Percentiles rank a stretch among this genome's conserved stretches.
Evolutionary conservation across 2,113 vertebrate species (phyloP).

Genomic region (Notothenia rossii): DNA sequence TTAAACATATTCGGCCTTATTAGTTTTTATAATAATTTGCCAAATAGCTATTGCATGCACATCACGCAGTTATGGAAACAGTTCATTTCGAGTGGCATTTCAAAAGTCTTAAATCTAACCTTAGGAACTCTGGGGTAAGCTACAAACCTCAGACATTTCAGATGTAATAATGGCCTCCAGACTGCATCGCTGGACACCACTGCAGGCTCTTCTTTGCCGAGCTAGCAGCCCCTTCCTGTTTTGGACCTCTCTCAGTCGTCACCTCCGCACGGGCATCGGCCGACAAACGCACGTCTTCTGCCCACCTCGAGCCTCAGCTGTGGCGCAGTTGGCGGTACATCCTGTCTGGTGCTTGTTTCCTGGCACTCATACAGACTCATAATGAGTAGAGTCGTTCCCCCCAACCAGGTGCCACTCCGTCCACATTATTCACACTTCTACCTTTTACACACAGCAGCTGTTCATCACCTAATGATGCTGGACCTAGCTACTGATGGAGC

Average conservation of each 20-base stretch:
- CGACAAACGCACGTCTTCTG: constrained; percentile 36
- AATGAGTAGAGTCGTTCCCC: constrained; percentile 71
- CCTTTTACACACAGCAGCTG: constrained; percentile 80
- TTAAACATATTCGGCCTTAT: too few relatives aligned
- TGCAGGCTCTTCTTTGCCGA: background rate
- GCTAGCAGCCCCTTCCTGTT: constrained; percentile 1
- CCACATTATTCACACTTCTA: constrained; percentile 80
- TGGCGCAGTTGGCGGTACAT: constrained; percentile 54
- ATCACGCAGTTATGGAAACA: too few relatives aligned
- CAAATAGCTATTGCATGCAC: too few relatives aligned
- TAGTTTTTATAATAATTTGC: too few relatives aligned
- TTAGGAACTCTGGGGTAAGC: background rate
- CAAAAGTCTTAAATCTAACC: too few relatives aligned
- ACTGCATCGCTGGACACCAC: constrained; percentile 11
- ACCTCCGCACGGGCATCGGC: constrained; percentile 18
- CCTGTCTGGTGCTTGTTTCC: constrained; percentile 63
- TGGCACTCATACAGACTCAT: constrained; percentile 66
- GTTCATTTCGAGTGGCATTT: too few relatives aligned
- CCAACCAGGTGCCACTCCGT: constrained; percentile 76
- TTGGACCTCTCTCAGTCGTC: constrained; percentile 12
- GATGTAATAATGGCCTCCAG: background rate
- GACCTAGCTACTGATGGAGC: constrained; percentile 50
- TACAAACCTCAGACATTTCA: background rate
- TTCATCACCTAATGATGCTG: constrained; percentile 78
- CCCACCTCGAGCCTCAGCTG: constrained; percentile 58